phyloP scores from a whole-genome alignment of 2,113 vertebrate species.

The Archocentrus centrarchus region DNA sequence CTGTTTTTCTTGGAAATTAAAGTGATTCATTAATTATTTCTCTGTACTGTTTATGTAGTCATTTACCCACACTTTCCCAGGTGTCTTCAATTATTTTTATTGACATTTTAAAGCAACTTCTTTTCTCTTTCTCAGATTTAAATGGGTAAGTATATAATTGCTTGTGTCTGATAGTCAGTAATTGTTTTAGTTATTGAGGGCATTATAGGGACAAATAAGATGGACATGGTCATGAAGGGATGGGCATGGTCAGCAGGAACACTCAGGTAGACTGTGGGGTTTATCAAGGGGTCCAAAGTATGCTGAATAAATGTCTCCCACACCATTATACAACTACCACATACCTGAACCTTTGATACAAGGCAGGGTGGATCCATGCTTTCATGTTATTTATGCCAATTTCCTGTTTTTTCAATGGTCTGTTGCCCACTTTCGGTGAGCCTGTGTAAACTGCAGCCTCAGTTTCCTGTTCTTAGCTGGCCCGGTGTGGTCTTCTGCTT shows the following conservation, averaged over 20 bases:
- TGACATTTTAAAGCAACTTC: background rate
- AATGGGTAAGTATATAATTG: background rate
- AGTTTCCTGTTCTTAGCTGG: background rate
- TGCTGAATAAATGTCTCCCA: background rate
- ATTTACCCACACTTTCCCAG: background rate
- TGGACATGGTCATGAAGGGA: background rate
- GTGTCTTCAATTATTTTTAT: background rate
- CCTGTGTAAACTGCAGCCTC: background rate
- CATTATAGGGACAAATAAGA: background rate
- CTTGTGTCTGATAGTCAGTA: background rate
- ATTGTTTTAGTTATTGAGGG: background rate
- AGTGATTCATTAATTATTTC: background rate
- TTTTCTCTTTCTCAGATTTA: background rate
- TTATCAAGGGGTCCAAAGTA: background rate
- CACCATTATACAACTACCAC: background rate
- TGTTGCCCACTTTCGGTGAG: background rate
- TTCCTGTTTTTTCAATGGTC: background rate
- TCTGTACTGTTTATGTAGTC: background rate
- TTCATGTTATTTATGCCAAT: too few relatives aligned
- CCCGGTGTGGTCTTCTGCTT: background rate
- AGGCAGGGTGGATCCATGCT: too few relatives aligned
- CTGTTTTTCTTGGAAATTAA: background rate
- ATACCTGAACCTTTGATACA: too few relatives aligned
- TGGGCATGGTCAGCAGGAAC: background rate
- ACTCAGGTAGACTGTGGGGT: background rate